Evolutionary conservation across 2,113 vertebrate genomes (phyloP), one percentile per base, ranked within the genome.

Genomic region (Hiodon tergisus): DNA sequence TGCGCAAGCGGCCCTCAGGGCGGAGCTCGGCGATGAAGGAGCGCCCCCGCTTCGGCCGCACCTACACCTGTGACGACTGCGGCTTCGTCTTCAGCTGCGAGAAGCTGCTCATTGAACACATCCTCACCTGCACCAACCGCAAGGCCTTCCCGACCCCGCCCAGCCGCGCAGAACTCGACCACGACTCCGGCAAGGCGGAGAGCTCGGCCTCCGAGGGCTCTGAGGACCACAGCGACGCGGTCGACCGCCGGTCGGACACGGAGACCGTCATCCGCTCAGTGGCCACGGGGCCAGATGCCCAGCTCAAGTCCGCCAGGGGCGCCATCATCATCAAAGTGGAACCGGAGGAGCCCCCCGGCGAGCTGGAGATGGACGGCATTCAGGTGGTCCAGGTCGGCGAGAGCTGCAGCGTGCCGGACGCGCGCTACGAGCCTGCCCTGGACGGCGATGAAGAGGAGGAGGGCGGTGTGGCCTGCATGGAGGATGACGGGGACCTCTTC

Each of bases 21-120:
- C 91, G 94, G 82, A 88, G 93, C 76, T 87, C 93, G 4, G 77
- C 92, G 73, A 80, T 94, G 0, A 98, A 97, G 81, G 96, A 98
- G 68, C 94, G 96, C 0, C 95, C 94, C 51, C 92, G 97, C 0
- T 99, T 99, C 67, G 97, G 97, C 4, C 94, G 96, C 74, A 98
- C 96, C 47, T 99, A 95, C 85, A 99, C 97, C 59, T 99, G 97
- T 0, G 97, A 99, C n/a, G 94, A 96, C 85, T 99, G 97, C 0
- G 97, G 97, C 54, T 99, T 99, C 14, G 97, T 97, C 74, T 99
- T 98, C 79, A 99, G 97, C 89, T 99, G 97, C 31, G 97, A 98
- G 80, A 97, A 97, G 81, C 91, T 99, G 14, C 77, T 99, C 55
- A 95, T 98, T 47, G 97, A 99, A 71, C 97, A 99, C 17, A 94